A percentile compares a stretch with the other conserved stretches of the same genome.
These are phyloP conservation scores for Charanyca ferruginea DNA, from an alignment of 2,888 invertebrate species.

Conservation along the genomic window DNA sequence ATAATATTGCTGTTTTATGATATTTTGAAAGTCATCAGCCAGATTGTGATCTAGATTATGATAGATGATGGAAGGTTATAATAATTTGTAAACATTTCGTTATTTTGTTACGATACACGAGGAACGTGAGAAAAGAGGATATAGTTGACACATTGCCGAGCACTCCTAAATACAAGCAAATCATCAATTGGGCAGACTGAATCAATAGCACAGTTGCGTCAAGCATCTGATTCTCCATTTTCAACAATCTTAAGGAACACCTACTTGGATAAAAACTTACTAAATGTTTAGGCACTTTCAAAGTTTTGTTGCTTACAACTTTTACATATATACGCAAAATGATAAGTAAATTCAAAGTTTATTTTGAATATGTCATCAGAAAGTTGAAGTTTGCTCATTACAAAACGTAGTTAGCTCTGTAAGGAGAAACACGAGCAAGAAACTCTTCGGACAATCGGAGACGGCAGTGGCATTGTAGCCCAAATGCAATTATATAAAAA, in stretches of 20 bases:
- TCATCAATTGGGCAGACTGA: conserved; percentile 18
- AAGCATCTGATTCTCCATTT: not conserved
- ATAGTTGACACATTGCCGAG: not conserved
- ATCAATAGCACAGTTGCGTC: conserved; percentile 15
- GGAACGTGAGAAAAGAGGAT: conserved; percentile 20
- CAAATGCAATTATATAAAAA: not conserved
- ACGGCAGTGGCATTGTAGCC: too few species aligned
- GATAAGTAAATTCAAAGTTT: too few species aligned
- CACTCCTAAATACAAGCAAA: conserved; percentile 17
- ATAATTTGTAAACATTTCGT: not conserved
- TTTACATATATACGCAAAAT: too few species aligned
- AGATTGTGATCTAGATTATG: conserved; percentile 13
- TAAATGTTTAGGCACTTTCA: not conserved
- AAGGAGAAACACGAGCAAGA: too few species aligned
- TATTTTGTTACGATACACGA: conserved; percentile 14
- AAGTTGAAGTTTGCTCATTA: too few species aligned
- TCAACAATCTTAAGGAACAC: conserved; percentile 25
- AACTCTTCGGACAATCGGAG: too few species aligned
- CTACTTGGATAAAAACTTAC: not conserved
- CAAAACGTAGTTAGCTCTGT: too few species aligned
- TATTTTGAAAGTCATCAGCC: not conserved
- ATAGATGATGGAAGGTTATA: conserved; percentile 5
- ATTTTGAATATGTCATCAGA: too few species aligned
- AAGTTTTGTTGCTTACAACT: not conserved
- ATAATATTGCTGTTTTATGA: conserved; percentile 4